Conservation (phyloP, 2,797 vertebrate genomes). For the Leontocebus nigricollis region DNA sequence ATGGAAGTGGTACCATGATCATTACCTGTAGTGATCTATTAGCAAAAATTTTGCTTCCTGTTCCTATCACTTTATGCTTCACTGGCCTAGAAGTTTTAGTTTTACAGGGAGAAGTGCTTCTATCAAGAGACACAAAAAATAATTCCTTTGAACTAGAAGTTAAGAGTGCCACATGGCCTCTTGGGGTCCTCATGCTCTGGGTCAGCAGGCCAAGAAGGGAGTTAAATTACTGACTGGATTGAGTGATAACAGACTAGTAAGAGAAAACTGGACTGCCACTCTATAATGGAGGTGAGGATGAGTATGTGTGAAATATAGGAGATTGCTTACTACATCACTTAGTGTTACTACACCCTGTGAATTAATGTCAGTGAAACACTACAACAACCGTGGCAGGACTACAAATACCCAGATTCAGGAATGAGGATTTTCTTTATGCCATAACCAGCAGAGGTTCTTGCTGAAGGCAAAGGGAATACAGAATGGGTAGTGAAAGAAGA, state of each 20-base stretch:
- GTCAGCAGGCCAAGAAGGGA: background rate
- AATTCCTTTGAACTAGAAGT: background rate
- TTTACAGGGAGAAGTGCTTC: background rate
- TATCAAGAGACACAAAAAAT: background rate
- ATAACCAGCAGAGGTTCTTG: background rate
- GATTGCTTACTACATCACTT: background rate
- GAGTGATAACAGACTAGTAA: background rate
- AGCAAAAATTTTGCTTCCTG: background rate
- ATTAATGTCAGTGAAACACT: background rate
- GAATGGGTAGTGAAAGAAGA: background rate
- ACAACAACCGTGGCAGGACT: background rate
- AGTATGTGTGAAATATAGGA: background rate
- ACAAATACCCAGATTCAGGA: background rate
- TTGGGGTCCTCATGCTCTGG: background rate
- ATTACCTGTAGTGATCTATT: background rate
- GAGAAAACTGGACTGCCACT: background rate
- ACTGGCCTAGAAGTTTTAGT: background rate
- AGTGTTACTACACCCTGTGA: background rate
- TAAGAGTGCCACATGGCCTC: background rate
- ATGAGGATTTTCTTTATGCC: background rate
- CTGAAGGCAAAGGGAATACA: background rate
- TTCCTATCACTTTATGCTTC: background rate
- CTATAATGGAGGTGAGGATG: background rate
- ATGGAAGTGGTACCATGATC: background rate
- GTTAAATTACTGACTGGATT: background rate